These are phyloP conservation scores for Sericinus montela DNA, from an alignment of 2,888 invertebrate species.

Conservation along the genomic window DNA sequence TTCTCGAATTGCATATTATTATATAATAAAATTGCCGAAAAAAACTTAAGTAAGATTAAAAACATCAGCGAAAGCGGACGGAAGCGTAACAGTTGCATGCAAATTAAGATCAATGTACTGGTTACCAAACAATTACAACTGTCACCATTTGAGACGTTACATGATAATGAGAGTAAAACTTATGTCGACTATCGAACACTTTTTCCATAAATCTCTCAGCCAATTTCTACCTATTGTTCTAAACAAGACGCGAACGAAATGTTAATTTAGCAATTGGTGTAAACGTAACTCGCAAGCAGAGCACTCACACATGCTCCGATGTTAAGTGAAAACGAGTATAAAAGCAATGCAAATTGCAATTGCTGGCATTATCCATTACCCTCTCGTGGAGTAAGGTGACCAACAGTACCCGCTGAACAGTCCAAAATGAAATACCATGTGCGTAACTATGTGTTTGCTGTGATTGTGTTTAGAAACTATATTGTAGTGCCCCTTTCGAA, in stretches of 20 bases:
- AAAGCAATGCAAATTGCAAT: constrained; percentile 75
- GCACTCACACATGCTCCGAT: constrained; percentile 51
- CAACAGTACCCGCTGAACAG: constrained; percentile 39
- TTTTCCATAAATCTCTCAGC: constrained; percentile 54
- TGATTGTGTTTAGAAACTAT: constrained; percentile 28
- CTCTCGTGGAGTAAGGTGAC: constrained; percentile 52
- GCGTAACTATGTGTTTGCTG: constrained; percentile 48
- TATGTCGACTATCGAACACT: constrained; percentile 33
- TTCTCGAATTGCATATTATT: too few relatives aligned
- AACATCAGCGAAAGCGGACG: not conserved
- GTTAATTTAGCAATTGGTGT: constrained; percentile 50
- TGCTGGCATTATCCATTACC: constrained; percentile 68
- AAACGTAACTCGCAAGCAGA: constrained; percentile 61
- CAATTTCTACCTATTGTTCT: constrained; percentile 75
- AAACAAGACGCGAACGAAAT: constrained; percentile 53
- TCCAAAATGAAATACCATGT: constrained; percentile 69
- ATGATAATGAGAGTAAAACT: constrained; percentile 37
- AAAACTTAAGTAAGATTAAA: not conserved
- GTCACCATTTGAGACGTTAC: constrained; percentile 22
- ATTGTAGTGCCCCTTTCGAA: constrained; percentile 7
- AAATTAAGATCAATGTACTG: constrained; percentile 9
- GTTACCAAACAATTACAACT: constrained; percentile 14
- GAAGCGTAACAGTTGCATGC: constrained; percentile 8
- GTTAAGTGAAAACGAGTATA: constrained; percentile 73
- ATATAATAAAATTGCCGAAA: too few relatives aligned